Conservation (phyloP, 1,140 invertebrate genomes). For the Drosophila lowei region DNA sequence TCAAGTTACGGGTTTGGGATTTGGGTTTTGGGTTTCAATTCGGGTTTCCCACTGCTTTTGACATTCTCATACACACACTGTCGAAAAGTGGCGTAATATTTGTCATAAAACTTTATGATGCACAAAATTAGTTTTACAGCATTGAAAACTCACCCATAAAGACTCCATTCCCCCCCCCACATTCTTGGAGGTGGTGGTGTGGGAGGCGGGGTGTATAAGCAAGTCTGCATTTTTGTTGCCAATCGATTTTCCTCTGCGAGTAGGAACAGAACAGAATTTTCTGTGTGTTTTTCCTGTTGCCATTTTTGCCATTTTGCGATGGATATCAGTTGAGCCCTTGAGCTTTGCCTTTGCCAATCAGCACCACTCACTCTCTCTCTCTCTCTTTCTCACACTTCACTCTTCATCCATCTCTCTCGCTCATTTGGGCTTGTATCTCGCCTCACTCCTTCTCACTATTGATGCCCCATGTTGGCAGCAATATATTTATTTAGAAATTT, state of each 20-base stretch:
- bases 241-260: slow-evolving; percentile 33
- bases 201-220: neutral
- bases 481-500: slow-evolving; percentile 77
- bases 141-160: slow-evolving; percentile 42
- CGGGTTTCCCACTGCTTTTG: slow-evolving; percentile 43
- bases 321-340: slow-evolving; percentile 22
- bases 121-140: slow-evolving; percentile 80
- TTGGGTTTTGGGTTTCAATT: slow-evolving; percentile 24
- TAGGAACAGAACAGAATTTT: slow-evolving; percentile 40
- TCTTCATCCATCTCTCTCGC: too few relatives aligned
- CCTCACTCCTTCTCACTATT: neutral
- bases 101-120: slow-evolving; percentile 78
- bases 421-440: too few relatives aligned
- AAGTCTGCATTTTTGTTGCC: slow-evolving; percentile 26
- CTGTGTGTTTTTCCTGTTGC: neutral
- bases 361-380: neutral
- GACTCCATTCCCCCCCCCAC: neutral
- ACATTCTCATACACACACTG: slow-evolving; percentile 64
- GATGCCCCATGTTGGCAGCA: slow-evolving; percentile 1
- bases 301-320: slow-evolving; percentile 3
- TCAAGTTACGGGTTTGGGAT: neutral
- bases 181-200: too few relatives aligned
- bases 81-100: slow-evolving; percentile 75
- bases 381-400: neutral
- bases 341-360: slow-evolving; percentile 2